A percentile compares a stretch with the other conserved stretches of the same genome.
These are phyloP conservation scores for Cyrtonyx montezumae DNA, from an alignment of 2,113 vertebrate genomes.

Conservation along the genomic window DNA sequence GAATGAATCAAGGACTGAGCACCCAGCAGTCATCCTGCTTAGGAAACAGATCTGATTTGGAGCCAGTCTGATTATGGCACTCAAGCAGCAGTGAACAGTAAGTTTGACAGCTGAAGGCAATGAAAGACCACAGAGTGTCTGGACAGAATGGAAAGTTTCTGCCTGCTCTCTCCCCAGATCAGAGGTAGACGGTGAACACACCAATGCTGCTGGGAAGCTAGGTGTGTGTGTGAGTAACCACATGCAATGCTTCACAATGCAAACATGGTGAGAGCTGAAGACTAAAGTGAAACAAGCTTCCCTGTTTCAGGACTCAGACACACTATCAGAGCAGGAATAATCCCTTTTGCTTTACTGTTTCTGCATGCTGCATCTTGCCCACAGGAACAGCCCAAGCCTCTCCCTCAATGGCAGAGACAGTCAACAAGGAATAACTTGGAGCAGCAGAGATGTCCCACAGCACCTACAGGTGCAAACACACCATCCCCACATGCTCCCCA, in stretches of 20 bases:
- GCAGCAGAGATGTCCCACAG: not conserved
- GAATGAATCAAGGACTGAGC: fast-evolving
- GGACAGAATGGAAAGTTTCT: not conserved
- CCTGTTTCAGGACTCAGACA: not conserved
- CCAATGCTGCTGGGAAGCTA: not conserved
- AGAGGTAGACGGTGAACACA: too few relatives aligned
- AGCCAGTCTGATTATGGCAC: not conserved
- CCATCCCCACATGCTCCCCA: fast-evolving
- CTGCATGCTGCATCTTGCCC: not conserved
- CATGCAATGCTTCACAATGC: not conserved
- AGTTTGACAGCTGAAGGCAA: not conserved
- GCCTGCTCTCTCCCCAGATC: not conserved
- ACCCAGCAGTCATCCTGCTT: not conserved
- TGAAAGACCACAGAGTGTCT: not conserved
- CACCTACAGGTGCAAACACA: fast-evolving
- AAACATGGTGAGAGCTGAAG: not conserved
- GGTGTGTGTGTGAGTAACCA: not conserved
- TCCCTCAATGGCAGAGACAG: not conserved
- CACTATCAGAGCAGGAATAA: not conserved
- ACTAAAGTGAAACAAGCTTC: not conserved
- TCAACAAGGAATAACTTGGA: fast-evolving
- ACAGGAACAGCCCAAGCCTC: too few relatives aligned
- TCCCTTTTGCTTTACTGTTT: not conserved
- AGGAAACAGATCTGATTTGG: not conserved
- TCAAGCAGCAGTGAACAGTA: not conserved